Base-by-base conservation (phyloP, 2,113 vertebrate genomes). In the Nansenia antarctica region DNA sequence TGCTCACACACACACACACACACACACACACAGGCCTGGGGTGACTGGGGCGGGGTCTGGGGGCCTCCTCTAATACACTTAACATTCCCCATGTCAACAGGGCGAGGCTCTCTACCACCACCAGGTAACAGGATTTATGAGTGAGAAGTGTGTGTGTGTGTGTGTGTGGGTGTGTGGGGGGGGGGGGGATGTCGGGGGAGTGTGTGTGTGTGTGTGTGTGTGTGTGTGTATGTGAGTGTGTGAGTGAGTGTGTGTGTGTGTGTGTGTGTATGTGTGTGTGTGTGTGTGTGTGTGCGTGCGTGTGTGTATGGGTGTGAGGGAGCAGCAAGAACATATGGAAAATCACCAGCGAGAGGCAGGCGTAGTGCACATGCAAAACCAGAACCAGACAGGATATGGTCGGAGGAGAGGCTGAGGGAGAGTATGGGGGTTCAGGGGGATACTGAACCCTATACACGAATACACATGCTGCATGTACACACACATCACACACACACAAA, bases 21-120 rank as follows among this genome's bases (percentile, higher is more conserved):
- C 62, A 31, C 31, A 54, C 30, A 34, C 47, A 70, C n/a, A 62
- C 34, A 31, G 27, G 12, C 24, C 7, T 4, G 24, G 29, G 57
- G 67, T 68, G 57, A 45, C 31, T 5, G 20, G 34, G 30, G 3
- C 7, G 31, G 45, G 29, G n/a, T 30, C 55, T 39, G 47, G 29
- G 22, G 82, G 87, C 77, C 69, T 85, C 84, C 72, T 39, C 53
- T 49, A 59, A 49, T 57, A 77, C 74, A 78, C 72, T 80, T 80
- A 81, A 84, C 45, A 74, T 86, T 82, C 72, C 75, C 9, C 49
- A 85, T 84, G 87, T 90, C 78, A 86, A 76, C 76, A 80, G 76
- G 42, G 66, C 84, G 78, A 29, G 65, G 74, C 27, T 62, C 72
- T 67, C 30, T 54, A 81, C 58, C 70, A 39, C 71, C 45, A 20